These are phyloP conservation scores for Lamellibrachia columna DNA, from an alignment of 2,888 invertebrate species.

Conservation along the genomic window DNA sequence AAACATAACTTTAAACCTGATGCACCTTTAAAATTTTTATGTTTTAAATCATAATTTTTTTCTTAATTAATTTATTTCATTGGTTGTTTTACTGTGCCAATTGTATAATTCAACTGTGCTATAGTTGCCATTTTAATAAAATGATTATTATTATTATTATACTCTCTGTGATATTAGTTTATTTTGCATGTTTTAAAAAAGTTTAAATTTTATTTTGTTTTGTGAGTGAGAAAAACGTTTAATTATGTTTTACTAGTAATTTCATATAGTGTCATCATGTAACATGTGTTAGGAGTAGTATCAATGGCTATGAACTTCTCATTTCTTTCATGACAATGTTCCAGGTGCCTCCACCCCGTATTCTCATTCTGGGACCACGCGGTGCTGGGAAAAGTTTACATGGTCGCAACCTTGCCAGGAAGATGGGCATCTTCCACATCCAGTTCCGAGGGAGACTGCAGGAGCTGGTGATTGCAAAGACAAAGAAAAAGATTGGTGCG, in stretches of 20 bases:
- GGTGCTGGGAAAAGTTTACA: conserved; percentile 64
- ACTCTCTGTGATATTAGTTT: background rate
- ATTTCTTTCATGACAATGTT: background rate
- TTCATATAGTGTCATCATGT: background rate
- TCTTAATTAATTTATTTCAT: background rate
- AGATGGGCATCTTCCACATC: conserved; percentile 65
- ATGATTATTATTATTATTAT: background rate
- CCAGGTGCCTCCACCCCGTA: conserved; percentile 59
- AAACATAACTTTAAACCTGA: too few species aligned
- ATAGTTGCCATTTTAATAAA: background rate
- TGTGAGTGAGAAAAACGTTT: background rate
- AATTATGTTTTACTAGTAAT: background rate
- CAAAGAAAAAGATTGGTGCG: conserved; percentile 64
- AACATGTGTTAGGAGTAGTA: too few species aligned
- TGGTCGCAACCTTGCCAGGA: conserved; percentile 61
- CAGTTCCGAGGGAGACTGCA: conserved; percentile 64
- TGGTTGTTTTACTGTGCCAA: background rate
- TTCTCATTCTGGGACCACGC: conserved; percentile 61
- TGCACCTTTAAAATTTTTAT: background rate
- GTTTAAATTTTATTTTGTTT: background rate
- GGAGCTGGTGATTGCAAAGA: conserved; percentile 64
- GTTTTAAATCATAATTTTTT: background rate
- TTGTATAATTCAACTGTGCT: too few species aligned
- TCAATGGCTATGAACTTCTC: too few species aligned
- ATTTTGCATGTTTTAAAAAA: background rate